Conservation (phyloP, 2,888 invertebrate species). For the Diaperis boleti region DNA sequence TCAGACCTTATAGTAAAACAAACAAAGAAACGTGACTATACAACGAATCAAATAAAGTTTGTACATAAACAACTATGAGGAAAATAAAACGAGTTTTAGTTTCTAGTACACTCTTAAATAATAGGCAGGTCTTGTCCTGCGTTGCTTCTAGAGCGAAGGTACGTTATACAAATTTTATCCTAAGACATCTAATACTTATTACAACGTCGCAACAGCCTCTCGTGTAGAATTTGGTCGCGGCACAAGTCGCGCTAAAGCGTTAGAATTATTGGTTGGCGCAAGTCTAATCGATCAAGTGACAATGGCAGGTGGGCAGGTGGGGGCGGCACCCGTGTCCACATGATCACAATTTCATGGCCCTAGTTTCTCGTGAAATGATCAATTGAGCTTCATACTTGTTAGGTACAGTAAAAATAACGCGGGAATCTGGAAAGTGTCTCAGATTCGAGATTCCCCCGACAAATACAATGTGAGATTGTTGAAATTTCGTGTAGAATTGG, state of each 20-base stretch:
- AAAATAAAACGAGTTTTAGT: not conserved
- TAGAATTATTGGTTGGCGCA: slow-evolving; percentile 59
- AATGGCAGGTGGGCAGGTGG: slow-evolving; percentile 29
- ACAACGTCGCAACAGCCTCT: slow-evolving; percentile 67
- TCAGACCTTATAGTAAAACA: slow-evolving; percentile 46
- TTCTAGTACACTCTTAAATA: slow-evolving; percentile 1
- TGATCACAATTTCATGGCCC: slow-evolving; percentile 3
- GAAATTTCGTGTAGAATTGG: slow-evolving; percentile 55
- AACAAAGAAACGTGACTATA: not conserved
- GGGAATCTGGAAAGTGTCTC: no score
- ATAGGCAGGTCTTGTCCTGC: slow-evolving; percentile 14
- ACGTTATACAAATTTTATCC: slow-evolving; percentile 42
- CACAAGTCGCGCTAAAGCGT: slow-evolving; percentile 67
- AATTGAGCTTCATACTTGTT: slow-evolving; percentile 58
- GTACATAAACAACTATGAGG: not conserved
- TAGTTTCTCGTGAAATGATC: slow-evolving; percentile 22
- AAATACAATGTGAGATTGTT: slow-evolving; percentile 54
- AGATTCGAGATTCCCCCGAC: no score
- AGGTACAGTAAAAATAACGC: slow-evolving; percentile 61
- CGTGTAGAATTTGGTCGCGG: slow-evolving; percentile 64
- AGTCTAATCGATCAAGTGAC: slow-evolving; percentile 5
- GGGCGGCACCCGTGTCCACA: slow-evolving; percentile 46
- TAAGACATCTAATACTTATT: slow-evolving; percentile 61
- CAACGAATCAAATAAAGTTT: slow-evolving; percentile 27
- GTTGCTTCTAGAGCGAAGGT: slow-evolving; percentile 42